Base-by-base conservation (phyloP, 1,140 invertebrate species). In the Eubasilissa regina region DNA sequence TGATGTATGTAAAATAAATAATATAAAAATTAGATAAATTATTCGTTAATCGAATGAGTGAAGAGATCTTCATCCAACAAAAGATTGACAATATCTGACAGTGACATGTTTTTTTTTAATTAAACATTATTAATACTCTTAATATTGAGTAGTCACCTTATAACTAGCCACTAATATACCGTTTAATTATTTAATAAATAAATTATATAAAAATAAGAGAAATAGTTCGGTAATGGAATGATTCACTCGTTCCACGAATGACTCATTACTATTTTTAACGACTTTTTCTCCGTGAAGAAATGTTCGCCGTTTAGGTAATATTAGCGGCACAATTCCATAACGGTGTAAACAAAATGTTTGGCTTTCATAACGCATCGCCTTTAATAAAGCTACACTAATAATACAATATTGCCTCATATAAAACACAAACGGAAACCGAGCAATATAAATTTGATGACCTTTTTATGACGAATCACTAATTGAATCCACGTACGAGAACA, bases 401-500 rank as follows among this genome's bases (percentile, higher is more conserved):
- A 43, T 44, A 64, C 60, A 25, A 21, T 64, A 64, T 64, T 43
- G 60, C 60, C 25, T 12, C n/a, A 9, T 0, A 64, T 64, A 64
- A 64, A 64, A 64, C 25, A 13, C 35, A 19, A 19, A 21, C 55
- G 55, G 60, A 64, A 64, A 25, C 60, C 60, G 0, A 25, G 35
- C 25, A 64, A 35, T 64, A 64, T 64, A 64, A 64, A 64, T 64
- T 64, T 64, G 60, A 64, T 64, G 60, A 64, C 60, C 60, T 64
- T 64, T 64, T 64, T 64, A 64, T 64, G 60, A 13, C 60, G 60
- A 64, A 64, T 64, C 60, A 64, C 60, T 64, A 64, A 64, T 64
- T 64, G 60, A 64, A 64, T 64, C 60, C 60, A 64, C 60, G 35
- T 64, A 64, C 35, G 60, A 64, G 60, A 43, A 64, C 60, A 64